Evolutionary conservation across 2,113 vertebrate species (phyloP).

Genomic region (Austrofundulus limnaeus): DNA sequence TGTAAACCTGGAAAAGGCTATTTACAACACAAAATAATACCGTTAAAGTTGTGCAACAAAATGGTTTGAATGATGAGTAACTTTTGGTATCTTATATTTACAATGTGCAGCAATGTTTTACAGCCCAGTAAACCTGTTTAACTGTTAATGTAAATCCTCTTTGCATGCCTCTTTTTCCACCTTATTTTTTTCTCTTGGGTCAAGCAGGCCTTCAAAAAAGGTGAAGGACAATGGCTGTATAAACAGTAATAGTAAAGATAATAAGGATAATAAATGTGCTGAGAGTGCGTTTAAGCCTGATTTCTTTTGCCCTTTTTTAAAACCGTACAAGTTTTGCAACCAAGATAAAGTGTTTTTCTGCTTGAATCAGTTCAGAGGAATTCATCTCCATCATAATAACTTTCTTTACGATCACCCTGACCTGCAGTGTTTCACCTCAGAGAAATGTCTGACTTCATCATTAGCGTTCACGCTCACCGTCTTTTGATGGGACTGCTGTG

Average conservation of each 20-base stretch:
- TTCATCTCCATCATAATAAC: neutral
- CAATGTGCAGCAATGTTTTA: constrained; percentile 28
- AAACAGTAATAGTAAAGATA: neutral
- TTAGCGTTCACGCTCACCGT: constrained; percentile 35
- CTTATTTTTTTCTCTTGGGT: constrained; percentile 13
- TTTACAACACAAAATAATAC: neutral
- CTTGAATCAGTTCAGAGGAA: constrained; percentile 1
- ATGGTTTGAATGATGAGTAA: neutral
- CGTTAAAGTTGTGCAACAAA: constrained; percentile 9
- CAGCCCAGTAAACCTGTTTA: constrained; percentile 40
- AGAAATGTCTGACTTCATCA: constrained; percentile 50
- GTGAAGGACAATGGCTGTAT: constrained; percentile 6
- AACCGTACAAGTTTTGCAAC: no score
- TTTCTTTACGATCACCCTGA: neutral
- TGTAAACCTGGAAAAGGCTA: neutral
- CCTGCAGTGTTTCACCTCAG: constrained; percentile 21
- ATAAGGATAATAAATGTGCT: neutral
- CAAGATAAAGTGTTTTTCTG: neutral
- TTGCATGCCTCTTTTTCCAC: constrained; percentile 4
- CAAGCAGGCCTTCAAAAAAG: constrained; percentile 11
- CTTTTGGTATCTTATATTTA: neutral
- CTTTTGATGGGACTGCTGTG: constrained; percentile 69
- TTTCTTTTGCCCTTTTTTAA: no score
- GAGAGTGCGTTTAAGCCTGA: neutral
- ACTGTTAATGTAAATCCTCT: constrained; percentile 26